A percentile compares a stretch with the other conserved stretches of the same genome.
These are phyloP conservation scores for Dipodomys merriami DNA, from an alignment of 2,113 vertebrate species.

Conservation along the genomic window DNA sequence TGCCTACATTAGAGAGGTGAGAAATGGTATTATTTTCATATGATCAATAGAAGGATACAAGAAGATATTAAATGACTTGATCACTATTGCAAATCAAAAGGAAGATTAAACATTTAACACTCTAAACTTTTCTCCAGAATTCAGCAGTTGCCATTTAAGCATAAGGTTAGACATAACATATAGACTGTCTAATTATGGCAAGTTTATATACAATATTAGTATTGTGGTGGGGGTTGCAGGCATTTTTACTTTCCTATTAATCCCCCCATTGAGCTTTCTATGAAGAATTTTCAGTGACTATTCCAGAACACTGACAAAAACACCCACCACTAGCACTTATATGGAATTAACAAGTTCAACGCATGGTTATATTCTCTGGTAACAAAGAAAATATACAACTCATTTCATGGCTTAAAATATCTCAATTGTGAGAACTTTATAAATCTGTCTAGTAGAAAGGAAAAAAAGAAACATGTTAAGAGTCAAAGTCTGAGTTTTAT, in stretches of 20 bases:
- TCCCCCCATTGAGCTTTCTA: background rate
- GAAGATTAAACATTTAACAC: slow-evolving; percentile 12
- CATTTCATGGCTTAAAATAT: slow-evolving; percentile 7
- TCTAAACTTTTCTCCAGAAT: background rate
- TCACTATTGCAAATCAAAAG: background rate
- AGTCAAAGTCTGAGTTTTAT: background rate
- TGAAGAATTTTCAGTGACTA: background rate
- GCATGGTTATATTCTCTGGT: background rate
- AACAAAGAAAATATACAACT: background rate
- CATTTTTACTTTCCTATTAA: background rate
- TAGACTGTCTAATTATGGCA: background rate
- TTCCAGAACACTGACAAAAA: background rate
- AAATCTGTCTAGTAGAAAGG: background rate
- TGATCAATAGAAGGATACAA: slow-evolving; percentile 58
- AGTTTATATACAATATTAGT: slow-evolving; percentile 31
- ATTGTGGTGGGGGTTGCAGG: background rate
- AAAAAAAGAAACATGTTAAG: background rate
- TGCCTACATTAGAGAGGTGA: slow-evolving; percentile 65
- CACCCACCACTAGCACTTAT: background rate
- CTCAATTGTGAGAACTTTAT: background rate
- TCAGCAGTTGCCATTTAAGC: background rate
- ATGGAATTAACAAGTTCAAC: slow-evolving; percentile 6
- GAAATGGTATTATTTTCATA: slow-evolving; percentile 63
- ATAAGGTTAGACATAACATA: background rate
- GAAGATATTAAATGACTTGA: slow-evolving; percentile 46